Evolutionary conservation across 2,113 vertebrate species (phyloP).

Genomic region (Chaetops frenatus): DNA sequence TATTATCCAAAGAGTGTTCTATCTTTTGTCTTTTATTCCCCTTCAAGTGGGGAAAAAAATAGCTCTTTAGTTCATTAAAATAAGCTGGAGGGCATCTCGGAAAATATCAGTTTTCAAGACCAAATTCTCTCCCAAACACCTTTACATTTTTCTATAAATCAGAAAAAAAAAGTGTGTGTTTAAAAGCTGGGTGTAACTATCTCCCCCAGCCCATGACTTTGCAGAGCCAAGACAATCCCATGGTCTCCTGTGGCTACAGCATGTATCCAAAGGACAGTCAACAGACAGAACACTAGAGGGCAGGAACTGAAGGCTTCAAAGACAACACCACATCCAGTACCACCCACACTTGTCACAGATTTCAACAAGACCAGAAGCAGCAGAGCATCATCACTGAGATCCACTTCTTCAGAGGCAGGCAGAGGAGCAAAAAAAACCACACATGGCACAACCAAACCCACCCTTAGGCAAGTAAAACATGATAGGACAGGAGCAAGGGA

Average conservation of each 20-base stretch:
- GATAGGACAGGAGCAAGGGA: background rate
- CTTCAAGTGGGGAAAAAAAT: background rate
- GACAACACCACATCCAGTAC: background rate
- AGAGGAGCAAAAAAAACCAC: background rate
- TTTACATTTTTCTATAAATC: background rate
- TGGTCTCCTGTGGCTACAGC: background rate
- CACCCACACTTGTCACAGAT: background rate
- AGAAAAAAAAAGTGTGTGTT: too few species aligned
- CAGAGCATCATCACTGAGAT: background rate
- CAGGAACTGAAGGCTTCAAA: background rate
- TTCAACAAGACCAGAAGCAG: background rate
- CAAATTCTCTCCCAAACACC: background rate
- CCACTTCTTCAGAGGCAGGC: background rate
- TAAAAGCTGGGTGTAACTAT: background rate
- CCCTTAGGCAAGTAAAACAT: background rate
- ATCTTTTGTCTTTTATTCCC: background rate
- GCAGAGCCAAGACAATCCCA: background rate
- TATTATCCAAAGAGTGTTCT: background rate
- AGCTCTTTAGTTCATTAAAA: background rate
- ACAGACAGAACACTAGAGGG: background rate
- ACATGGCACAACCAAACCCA: background rate
- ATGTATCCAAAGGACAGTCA: accelerated
- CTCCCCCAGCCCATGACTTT: background rate
- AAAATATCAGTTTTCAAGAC: background rate
- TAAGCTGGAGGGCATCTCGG: background rate